Conservation (phyloP, 2,797 vertebrate species). For the Malurus splendens region DNA sequence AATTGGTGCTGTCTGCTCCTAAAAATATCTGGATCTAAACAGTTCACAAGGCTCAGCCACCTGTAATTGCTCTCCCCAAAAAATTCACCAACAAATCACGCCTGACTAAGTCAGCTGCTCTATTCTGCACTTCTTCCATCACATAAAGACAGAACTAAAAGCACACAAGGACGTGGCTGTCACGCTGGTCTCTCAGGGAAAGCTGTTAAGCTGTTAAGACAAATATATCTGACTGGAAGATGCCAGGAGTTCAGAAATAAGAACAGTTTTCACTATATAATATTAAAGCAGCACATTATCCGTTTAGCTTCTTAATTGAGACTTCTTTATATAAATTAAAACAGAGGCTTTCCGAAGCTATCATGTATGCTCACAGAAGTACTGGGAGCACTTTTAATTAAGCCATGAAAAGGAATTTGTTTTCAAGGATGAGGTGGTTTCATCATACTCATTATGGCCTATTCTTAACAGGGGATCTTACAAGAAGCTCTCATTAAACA, state of each 20-base stretch:
- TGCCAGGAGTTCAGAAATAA: not conserved
- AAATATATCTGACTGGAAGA: not conserved
- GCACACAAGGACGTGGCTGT: not conserved
- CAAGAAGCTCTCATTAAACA: constrained; percentile 52
- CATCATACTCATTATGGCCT: constrained; percentile 40
- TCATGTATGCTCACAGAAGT: constrained; percentile 14
- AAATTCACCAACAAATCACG: not conserved
- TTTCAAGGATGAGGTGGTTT: constrained; percentile 51
- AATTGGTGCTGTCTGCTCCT: not conserved
- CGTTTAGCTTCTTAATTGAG: constrained; percentile 30
- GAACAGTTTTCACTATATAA: not conserved
- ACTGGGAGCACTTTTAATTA: constrained; percentile 57
- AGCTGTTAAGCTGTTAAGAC: not conserved
- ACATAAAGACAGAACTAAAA: not conserved
- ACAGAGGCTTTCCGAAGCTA: not conserved
- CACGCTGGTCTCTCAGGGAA: not conserved
- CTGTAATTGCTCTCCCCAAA: not conserved
- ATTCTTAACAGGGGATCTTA: constrained; percentile 52
- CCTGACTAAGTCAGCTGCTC: not conserved
- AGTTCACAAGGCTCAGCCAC: not conserved
- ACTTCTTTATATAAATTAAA: constrained; percentile 26
- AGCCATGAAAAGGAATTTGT: constrained; percentile 31
- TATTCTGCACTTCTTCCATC: not conserved
- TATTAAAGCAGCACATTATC: constrained; percentile 18
- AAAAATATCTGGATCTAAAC: not conserved